Evolutionary conservation across 2,888 invertebrate species (phyloP), one percentile per base, ranked within the genome.

Genomic region (Synanthedon myopaeformis): DNA sequence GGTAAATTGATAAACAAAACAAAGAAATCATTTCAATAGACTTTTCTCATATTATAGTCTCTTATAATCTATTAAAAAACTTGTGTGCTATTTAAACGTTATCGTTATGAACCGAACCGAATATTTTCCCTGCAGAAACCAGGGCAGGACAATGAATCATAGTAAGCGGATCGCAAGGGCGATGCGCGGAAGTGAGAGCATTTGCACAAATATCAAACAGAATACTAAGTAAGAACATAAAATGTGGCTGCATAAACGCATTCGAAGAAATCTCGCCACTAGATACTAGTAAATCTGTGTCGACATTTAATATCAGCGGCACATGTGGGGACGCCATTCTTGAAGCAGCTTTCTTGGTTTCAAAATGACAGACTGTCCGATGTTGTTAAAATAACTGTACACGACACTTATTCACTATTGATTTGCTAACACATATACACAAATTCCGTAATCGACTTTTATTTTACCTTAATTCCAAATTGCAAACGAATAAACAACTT

Each of bases 281-380:
- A 72, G 67, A 74, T 74, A 74, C 72, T 70, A 69, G 69, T 72
- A 76, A 73, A 65, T 69, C 70, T 74, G 68, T 77, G 71, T 70
- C 72, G 79, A 82, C 80, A 82, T 77, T 74, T 73, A 75, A 78
- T 75, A 76, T 79, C 71, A 76, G 76, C 87, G 82, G 86, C 89
- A 89, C 91, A 91, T 91, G 91, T 91, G 91, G 88, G 89, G 91
- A 91, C 91, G 92, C 92, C 92, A 92, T 92, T 91, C 91, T 89
- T 89, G 89, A 89, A 89, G 88, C 89, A 90, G 89, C 89, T 86
- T 89, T 89, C 89, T 89, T 82, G 89, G 87, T 51, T 87, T 86
- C 88, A 86, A 89, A 89, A 85, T 90, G 90, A 90, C 90, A 90
- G 81, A 53, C 60, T 58, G 60, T 61, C 56, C 81, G 35, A 83